Conservation (phyloP, 2,888 invertebrate species). For the Flabesymbios commensalis region DNA sequence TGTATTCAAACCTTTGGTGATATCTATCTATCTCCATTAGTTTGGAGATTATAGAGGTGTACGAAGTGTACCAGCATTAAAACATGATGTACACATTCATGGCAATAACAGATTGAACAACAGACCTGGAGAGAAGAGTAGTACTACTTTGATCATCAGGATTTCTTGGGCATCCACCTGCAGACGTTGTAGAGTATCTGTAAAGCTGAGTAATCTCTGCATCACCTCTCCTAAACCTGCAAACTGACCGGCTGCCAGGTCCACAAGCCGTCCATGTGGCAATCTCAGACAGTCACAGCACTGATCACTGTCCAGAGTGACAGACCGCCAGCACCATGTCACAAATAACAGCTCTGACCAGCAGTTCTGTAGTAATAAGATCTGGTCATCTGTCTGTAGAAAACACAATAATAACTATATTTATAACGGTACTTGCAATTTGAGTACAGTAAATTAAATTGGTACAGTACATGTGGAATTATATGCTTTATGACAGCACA, state of each 20-base stretch:
- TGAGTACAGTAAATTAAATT: not conserved
- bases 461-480: not conserved
- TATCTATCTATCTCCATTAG: too few relatives aligned
- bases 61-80: too few relatives aligned
- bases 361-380: constrained; percentile 92
- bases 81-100: too few relatives aligned
- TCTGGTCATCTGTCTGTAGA: constrained; percentile 93
- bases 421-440: not conserved
- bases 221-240: constrained; percentile 81
- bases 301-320: constrained; percentile 64
- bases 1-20: too few relatives aligned
- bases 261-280: constrained; percentile 67
- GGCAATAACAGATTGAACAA: too few relatives aligned
- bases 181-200: constrained; percentile 85
- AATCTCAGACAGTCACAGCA: constrained; percentile 15
- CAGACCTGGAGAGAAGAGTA: constrained; percentile 76
- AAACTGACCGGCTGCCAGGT: constrained; percentile 68
- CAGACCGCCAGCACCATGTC: constrained; percentile 75
- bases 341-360: constrained; percentile 74
- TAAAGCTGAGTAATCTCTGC: constrained; percentile 91
- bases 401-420: not conserved
- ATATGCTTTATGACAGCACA: too few relatives aligned
- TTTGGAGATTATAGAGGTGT: too few relatives aligned
- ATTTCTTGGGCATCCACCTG: constrained; percentile 94
- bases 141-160: constrained; percentile 93